Percentiles rank a stretch among this genome's conserved stretches.
Evolutionary conservation across 2,888 invertebrate genomes (phyloP).

Genomic region (Scaptomyza parva): DNA sequence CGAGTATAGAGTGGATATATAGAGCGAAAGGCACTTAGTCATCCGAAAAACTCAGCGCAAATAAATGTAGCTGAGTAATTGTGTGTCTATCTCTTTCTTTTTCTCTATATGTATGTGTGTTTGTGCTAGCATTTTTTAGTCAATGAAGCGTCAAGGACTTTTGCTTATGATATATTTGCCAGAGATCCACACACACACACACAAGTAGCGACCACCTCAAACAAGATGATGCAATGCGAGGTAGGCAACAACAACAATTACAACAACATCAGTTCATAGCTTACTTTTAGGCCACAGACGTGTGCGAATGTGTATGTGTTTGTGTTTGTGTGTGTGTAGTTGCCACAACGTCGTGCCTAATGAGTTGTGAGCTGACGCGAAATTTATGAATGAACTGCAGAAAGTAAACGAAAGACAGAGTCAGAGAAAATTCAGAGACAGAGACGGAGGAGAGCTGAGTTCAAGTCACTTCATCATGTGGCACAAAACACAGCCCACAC

Average conservation of each 20-base stretch:
- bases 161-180: conserved; percentile 74
- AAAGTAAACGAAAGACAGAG: background rate
- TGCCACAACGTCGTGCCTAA: conserved; percentile 67
- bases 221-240: conserved; percentile 75
- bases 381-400: conserved; percentile 75
- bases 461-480: conserved; percentile 60
- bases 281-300: conserved; percentile 60
- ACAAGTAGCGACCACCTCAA: conserved; percentile 61
- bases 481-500: conserved; percentile 17
- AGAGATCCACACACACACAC: conserved; percentile 50
- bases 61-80: conserved; percentile 68
- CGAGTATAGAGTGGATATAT: conserved; percentile 38
- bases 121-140: conserved; percentile 68
- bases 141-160: conserved; percentile 80
- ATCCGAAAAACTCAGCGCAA: conserved; percentile 60
- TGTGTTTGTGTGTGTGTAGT: conserved; percentile 39
- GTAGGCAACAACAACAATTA: conserved; percentile 30
- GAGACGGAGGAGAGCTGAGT: conserved; percentile 24
- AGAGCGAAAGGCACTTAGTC: conserved; percentile 63
- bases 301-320: conserved; percentile 11
- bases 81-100: conserved; percentile 9
- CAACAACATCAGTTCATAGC: conserved; percentile 30
- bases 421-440: background rate
- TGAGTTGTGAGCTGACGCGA: conserved; percentile 78
- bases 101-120: conserved; percentile 21